A percentile compares a stretch with the other conserved stretches of the same genome.
phyloP scores from a whole-genome alignment of 2,113 vertebrate species.

The Fukomys damarensis region DNA sequence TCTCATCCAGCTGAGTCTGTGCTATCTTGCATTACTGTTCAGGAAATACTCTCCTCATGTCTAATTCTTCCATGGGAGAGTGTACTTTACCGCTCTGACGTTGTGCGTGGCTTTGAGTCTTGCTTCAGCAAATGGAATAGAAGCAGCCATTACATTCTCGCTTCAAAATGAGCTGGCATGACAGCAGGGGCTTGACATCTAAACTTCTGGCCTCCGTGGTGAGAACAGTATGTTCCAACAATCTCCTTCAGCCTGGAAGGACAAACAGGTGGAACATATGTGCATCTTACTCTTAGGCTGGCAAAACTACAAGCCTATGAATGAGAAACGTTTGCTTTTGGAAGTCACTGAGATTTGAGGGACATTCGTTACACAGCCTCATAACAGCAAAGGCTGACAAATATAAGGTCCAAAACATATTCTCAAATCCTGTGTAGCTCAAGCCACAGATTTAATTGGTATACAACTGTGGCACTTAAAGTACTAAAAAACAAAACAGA shows the following conservation, averaged over 20 bases:
- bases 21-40: background rate
- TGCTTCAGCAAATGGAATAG: background rate
- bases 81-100: background rate
- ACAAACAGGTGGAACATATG: background rate
- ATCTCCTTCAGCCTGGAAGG: background rate
- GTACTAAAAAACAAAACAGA: background rate
- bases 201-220: background rate
- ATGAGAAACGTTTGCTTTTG: conserved; percentile 14
- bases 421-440: background rate
- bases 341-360: background rate
- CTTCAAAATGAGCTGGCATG: background rate
- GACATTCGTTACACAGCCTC: conserved; percentile 18
- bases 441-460: background rate
- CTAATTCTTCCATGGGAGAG: background rate
- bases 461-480: background rate
- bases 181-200: background rate
- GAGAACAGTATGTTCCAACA: background rate
- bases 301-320: background rate
- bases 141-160: background rate
- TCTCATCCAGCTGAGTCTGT: background rate
- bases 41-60: background rate
- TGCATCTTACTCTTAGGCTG: background rate
- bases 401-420: background rate
- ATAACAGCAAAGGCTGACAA: background rate
- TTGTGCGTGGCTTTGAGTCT: background rate